Conservation (phyloP, 2,888 invertebrate genomes). For the Ormia ochracea region DNA sequence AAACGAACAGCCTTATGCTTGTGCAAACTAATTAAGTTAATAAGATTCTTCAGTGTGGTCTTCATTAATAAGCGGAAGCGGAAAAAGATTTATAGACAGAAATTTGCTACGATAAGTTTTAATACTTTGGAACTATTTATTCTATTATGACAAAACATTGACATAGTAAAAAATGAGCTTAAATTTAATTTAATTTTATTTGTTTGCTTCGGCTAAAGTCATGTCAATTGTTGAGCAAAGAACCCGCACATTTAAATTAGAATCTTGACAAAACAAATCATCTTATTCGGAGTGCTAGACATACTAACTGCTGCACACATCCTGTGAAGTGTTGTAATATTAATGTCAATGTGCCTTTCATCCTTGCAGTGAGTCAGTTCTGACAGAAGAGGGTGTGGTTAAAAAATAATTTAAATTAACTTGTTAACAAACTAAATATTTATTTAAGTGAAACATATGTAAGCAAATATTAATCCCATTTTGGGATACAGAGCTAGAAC, state of each 20-base stretch:
- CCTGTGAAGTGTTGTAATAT: slow-evolving; percentile 40
- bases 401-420: slow-evolving; percentile 54
- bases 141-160: too few species aligned
- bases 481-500: slow-evolving; percentile 39
- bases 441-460: slow-evolving; percentile 48
- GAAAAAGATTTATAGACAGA: too few species aligned
- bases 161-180: too few species aligned
- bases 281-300: too few species aligned
- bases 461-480: slow-evolving; percentile 55
- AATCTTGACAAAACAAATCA: too few species aligned
- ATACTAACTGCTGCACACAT: neutral
- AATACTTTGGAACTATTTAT: too few species aligned
- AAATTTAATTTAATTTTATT: too few species aligned
- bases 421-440: slow-evolving; percentile 54
- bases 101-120: too few species aligned
- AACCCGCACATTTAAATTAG: slow-evolving; percentile 3
- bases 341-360: neutral
- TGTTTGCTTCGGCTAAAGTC: slow-evolving; percentile 40
- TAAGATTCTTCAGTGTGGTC: too few species aligned
- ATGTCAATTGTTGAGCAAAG: slow-evolving; percentile 14
- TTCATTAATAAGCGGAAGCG: too few species aligned
- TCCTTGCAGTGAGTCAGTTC: neutral
- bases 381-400: neutral
- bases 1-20: too few species aligned
- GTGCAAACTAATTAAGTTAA: too few species aligned